These are phyloP conservation scores for Drosophila virilis DNA, from an alignment of 1,140 invertebrate species.

Conservation along the genomic window DNA sequence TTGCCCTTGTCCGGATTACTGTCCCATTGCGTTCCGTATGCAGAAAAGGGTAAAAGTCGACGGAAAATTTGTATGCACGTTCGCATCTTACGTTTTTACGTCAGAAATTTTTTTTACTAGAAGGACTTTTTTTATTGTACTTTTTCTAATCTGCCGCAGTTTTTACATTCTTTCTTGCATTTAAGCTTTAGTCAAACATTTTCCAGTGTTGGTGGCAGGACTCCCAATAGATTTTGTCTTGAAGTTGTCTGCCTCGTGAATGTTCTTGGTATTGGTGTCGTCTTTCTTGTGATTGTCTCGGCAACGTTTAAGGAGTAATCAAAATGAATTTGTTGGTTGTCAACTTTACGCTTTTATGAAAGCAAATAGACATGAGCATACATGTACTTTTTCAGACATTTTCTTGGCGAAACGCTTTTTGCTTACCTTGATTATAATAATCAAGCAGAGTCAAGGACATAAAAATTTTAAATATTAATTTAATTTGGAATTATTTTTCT, in stretches of 20 bases:
- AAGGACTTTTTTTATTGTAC: slow-evolving; percentile 21
- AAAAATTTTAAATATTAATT: background rate
- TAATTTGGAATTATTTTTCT: too few species aligned
- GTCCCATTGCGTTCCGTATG: background rate
- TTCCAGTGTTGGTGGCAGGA: slow-evolving; percentile 33
- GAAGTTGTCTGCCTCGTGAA: slow-evolving; percentile 21
- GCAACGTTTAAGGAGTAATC: slow-evolving; percentile 59
- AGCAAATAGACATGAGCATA: background rate
- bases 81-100: slow-evolving; percentile 24
- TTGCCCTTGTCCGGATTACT: background rate
- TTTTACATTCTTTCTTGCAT: slow-evolving; percentile 19
- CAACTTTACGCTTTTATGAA: slow-evolving; percentile 65
- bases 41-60: slow-evolving; percentile 38
- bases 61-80: slow-evolving; percentile 35
- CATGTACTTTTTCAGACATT: background rate
- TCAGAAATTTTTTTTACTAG: background rate
- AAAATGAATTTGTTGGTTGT: slow-evolving; percentile 66
- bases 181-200: slow-evolving; percentile 42
- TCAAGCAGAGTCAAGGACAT: background rate
- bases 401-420: background rate
- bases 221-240: slow-evolving; percentile 20
- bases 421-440: background rate
- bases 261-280: slow-evolving; percentile 6
- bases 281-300: slow-evolving; percentile 31
- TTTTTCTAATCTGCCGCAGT: slow-evolving; percentile 12